Evolutionary conservation across 2,113 vertebrate species (phyloP), one percentile per base, ranked within the genome.

Genomic region (Indicator maculatus): DNA sequence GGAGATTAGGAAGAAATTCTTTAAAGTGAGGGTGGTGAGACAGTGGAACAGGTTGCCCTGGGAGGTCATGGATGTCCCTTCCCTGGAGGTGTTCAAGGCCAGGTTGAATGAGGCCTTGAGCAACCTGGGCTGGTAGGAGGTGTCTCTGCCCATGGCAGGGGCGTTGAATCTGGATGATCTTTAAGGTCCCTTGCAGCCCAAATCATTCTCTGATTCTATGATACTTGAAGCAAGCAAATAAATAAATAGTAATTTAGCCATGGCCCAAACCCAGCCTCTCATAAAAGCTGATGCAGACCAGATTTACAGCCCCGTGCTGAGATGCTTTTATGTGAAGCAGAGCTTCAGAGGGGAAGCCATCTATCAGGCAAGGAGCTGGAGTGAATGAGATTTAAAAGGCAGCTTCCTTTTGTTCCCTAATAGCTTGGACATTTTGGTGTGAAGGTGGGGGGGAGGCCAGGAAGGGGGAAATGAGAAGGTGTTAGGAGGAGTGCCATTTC

Each of bases 391-490:
- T 97, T 98, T 97, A 97, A 97, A 97, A 97, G 95, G 97, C 95
- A 82, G 94, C 96, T 95, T 97, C 95, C 95, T 95, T 97, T 98
- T 98, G 97, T 98, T 98, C 96, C 94, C 66, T 96, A 97, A 97
- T 97, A 97, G 96, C 89, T 96, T 65, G 97, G 94, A 96, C 93
- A 94, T 95, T 97, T 96, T 8, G 92, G 92, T 95, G 93, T 71
- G 95, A 94, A 97, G 96, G 95, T 33, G 93, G 94, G 80, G 83
- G 83, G 80, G 85, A 75, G 91, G 89, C 4, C 36, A 71, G 74
- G 75, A 77, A 87, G 74, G 80, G 85, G 90, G 77, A 94, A 97
- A 97, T 97, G 93, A 70, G 97, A 89, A 97, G 81, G 91, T 95
- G 97, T 97, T 96, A 92, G 95, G 95, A 71, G 65, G 95, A 71